Base-by-base conservation (phyloP, 1,140 invertebrate genomes). In the Ips nitidus region DNA sequence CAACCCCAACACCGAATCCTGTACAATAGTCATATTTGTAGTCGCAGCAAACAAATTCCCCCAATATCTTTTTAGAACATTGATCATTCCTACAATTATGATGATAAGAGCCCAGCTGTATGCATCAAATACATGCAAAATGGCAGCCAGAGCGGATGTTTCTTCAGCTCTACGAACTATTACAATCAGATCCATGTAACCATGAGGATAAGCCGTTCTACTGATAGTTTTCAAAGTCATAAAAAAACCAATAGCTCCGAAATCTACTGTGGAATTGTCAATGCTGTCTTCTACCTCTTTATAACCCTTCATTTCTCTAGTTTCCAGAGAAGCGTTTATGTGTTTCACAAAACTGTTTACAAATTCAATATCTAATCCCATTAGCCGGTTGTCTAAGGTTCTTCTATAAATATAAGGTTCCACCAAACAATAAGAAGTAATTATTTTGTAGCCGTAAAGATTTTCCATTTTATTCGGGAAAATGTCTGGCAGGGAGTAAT, bases 71-170 rank as follows among this genome's bases (percentile, higher is more conserved):
- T 22, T 22, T 22, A 22, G 22, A 22, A 22, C 22, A 22, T 22
- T 22, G 22, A 22, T 22, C 22, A 22, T 22, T 22, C 22, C 22
- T 22, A 22, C 22, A 22, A 22, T 22, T 22, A 22, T 22, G 22
- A 22, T 22, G 22, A 22, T 22, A 22, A 22, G 22, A 4, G n/a
- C n/a, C 58, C 58, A 60, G 6, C 3, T 60, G 6, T 45, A 4
- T n/a, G 37, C 36, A 38, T 60, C 58, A 6, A 60, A 60, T 6
- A 60, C 45, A 43, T 60, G 45, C n/a, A 60, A 38, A 4, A 60
- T 22, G 6, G 41, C 45, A 36, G 42, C 39, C n/a, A 60, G 45
- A 36, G 58, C 58, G 1, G 58, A 60, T 4, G 45, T 42, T 45
- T 4, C 22, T 22, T 22, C 22, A 45, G 41, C 1, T 6, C n/a